Conservation (phyloP, 2,888 invertebrate species). For the Lottia gigantea region DNA sequence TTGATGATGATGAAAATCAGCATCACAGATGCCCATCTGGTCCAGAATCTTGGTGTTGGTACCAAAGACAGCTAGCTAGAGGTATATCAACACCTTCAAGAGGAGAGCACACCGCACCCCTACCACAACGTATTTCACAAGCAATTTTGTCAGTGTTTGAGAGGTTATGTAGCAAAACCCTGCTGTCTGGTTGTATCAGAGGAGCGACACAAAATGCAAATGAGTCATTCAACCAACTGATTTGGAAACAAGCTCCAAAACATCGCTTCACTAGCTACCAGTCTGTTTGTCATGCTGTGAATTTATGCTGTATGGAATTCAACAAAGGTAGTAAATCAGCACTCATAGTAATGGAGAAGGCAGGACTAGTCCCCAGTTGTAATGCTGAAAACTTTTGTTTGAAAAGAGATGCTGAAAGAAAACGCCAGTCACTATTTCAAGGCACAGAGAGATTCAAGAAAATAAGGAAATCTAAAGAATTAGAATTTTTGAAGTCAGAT, state of each 20-base stretch:
- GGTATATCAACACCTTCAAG: neutral
- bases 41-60: conserved; percentile 1
- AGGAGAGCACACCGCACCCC: neutral
- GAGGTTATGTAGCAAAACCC: neutral
- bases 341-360: too few species aligned
- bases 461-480: too few species aligned
- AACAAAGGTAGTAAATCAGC: too few species aligned
- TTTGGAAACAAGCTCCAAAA: conserved; percentile 12
- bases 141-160: neutral
- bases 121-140: neutral
- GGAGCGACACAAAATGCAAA: conserved; percentile 9
- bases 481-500: too few species aligned
- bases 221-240: conserved; percentile 7
- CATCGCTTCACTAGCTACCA: too few species aligned
- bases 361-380: too few species aligned
- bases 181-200: neutral
- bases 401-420: too few species aligned
- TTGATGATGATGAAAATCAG: neutral
- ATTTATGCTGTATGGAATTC: too few species aligned
- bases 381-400: too few species aligned
- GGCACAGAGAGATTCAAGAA: too few species aligned
- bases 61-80: neutral
- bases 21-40: neutral
- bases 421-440: too few species aligned
- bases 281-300: too few species aligned